Conservation (phyloP, 2,113 vertebrate genomes). For the Bufo gargarizans region DNA sequence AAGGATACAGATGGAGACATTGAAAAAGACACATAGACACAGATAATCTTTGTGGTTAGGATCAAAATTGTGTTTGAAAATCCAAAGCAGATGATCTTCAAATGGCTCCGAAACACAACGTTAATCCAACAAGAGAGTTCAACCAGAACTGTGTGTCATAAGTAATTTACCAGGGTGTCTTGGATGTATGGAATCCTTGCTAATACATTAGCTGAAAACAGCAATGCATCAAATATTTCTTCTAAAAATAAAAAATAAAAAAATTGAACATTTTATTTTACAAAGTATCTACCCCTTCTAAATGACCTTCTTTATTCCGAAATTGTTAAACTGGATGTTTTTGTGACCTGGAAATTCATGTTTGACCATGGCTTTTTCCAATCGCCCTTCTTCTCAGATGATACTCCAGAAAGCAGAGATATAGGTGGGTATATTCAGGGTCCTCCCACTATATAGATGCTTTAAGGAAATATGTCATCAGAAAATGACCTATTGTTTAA, state of each 20-base stretch:
- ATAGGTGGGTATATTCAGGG: not conserved
- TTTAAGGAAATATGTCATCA: not conserved
- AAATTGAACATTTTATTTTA: too few relatives aligned
- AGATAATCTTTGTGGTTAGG: conserved; percentile 42
- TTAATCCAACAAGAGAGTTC: conserved; percentile 35
- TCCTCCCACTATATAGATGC: not conserved
- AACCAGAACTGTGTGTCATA: conserved; percentile 25
- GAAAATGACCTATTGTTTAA: too few relatives aligned
- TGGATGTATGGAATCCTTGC: not conserved
- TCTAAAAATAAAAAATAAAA: not conserved
- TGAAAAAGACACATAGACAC: conserved; percentile 34
- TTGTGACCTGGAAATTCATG: not conserved
- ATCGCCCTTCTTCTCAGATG: not conserved
- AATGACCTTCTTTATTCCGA: not conserved
- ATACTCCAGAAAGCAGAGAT: not conserved
- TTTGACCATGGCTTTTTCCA: not conserved
- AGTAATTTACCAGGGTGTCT: conserved; percentile 27
- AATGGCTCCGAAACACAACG: conserved; percentile 36
- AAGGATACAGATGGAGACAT: conserved; percentile 26
- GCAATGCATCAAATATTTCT: conserved; percentile 8
- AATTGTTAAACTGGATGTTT: not conserved
- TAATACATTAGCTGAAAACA: not conserved
- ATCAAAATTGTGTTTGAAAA: conserved; percentile 53
- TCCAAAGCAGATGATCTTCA: conserved; percentile 41
- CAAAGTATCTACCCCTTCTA: not conserved